phyloP scores from a whole-genome alignment of 2,888 invertebrate genomes.

The Osmoderma eremita region DNA sequence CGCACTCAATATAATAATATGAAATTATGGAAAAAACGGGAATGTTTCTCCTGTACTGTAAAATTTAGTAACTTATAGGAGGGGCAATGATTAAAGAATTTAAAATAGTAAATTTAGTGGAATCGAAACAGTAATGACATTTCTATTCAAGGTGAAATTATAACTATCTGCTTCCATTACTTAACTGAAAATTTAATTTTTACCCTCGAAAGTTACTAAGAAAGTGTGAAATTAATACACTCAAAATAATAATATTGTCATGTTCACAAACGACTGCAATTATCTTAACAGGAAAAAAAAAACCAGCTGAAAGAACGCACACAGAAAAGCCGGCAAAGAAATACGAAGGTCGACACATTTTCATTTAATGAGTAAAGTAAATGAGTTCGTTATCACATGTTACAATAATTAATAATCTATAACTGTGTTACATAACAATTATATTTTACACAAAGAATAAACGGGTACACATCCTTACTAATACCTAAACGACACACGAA shows the following conservation, averaged over 20 bases:
- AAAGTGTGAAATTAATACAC: too few relatives aligned
- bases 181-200: too few relatives aligned
- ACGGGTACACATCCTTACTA: slow-evolving; percentile 28
- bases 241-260: not conserved
- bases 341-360: slow-evolving; percentile 25
- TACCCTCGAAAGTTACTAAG: too few relatives aligned
- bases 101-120: too few relatives aligned
- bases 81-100: too few relatives aligned
- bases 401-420: slow-evolving; percentile 30
- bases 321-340: not conserved
- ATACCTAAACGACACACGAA: slow-evolving; percentile 25
- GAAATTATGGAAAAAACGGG: slow-evolving; percentile 1
- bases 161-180: too few relatives aligned
- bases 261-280: not conserved
- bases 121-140: too few relatives aligned
- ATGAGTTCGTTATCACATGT: slow-evolving; percentile 36
- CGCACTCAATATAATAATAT: slow-evolving; percentile 10
- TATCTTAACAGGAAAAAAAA: not conserved
- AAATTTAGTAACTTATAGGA: too few relatives aligned
- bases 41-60: slow-evolving; percentile 5
- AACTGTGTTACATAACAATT: slow-evolving; percentile 29
- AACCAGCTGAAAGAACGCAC: too few relatives aligned
- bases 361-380: slow-evolving; percentile 26
- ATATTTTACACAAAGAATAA: slow-evolving; percentile 30
- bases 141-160: too few relatives aligned